These are phyloP conservation scores for Toxotes jaculatrix DNA, from an alignment of 2,113 vertebrate species.

Conservation along the genomic window DNA sequence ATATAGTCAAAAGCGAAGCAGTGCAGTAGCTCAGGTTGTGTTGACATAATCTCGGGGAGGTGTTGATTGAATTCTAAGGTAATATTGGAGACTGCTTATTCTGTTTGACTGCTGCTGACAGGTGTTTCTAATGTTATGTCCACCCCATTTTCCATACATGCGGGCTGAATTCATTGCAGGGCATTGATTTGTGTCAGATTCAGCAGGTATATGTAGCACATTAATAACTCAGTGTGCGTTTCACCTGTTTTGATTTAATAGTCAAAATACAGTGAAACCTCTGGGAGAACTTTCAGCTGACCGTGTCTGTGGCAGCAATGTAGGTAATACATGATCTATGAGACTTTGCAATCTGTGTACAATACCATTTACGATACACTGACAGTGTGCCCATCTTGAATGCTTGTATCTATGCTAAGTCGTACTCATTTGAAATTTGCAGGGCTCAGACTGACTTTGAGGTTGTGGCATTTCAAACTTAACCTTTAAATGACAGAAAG, in stretches of 20 bases:
- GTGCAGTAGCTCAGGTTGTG: background rate
- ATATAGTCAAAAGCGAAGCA: background rate
- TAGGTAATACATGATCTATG: constrained; percentile 9
- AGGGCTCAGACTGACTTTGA: background rate
- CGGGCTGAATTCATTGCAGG: background rate
- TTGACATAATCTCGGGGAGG: background rate
- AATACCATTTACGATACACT: background rate
- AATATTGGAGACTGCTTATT: background rate
- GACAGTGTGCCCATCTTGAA: background rate
- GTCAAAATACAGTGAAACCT: constrained; percentile 2
- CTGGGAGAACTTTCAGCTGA: constrained; percentile 24
- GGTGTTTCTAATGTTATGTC: background rate
- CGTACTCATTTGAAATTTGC: background rate
- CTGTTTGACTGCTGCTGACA: background rate
- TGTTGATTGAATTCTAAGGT: background rate
- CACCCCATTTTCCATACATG: background rate
- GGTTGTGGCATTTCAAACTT: constrained; percentile 20
- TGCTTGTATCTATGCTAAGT: background rate
- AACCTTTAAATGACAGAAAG: constrained; percentile 10
- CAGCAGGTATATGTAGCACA: constrained; percentile 18
- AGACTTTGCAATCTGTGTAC: constrained; percentile 5
- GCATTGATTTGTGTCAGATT: background rate
- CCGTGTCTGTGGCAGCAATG: constrained; percentile 13
- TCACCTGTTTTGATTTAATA: background rate
- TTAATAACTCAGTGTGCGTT: background rate